phyloP scores from a whole-genome alignment of 2,888 invertebrate species.

The Habroteleia sp. region DNA sequence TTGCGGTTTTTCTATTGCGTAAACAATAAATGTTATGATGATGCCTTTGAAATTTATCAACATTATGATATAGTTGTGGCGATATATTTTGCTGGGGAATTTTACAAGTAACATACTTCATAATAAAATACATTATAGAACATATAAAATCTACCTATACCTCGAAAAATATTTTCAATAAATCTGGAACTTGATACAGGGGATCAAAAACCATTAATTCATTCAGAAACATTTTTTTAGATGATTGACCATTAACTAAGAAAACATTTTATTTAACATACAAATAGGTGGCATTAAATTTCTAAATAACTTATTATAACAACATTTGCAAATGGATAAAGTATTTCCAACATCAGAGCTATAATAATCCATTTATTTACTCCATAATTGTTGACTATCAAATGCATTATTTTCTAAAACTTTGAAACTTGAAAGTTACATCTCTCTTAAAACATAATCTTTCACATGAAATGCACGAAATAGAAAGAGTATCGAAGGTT shows the following conservation, averaged over 20 bases:
- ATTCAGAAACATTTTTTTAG: too few relatives aligned
- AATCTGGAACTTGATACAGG: constrained; percentile 12
- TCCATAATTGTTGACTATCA: constrained; percentile 23
- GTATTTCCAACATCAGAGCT: background rate
- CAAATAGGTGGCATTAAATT: constrained; percentile 67
- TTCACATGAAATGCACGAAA: constrained; percentile 7
- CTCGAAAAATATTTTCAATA: constrained; percentile 14
- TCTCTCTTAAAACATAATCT: constrained; percentile 18
- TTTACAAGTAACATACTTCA: background rate
- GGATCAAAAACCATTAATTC: constrained; percentile 9
- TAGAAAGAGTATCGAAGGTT: constrained; percentile 9
- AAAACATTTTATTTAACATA: constrained; percentile 69
- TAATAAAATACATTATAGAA: background rate
- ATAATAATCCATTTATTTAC: constrained; percentile 2
- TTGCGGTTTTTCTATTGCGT: constrained; percentile 1
- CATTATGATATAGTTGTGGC: constrained; percentile 31
- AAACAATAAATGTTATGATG: constrained; percentile 2
- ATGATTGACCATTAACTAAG: too few relatives aligned
- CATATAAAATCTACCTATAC: constrained; percentile 15
- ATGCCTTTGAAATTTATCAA: constrained; percentile 1
- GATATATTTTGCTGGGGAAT: constrained; percentile 51
- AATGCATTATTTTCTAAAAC: background rate
- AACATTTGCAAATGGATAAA: constrained; percentile 4
- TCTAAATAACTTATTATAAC: constrained; percentile 53
- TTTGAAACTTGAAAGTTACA: background rate